Evolutionary conservation across 1,140 invertebrate species (phyloP), one percentile per base, ranked within the genome.

Genomic region (Drosophila melanogaster): DNA sequence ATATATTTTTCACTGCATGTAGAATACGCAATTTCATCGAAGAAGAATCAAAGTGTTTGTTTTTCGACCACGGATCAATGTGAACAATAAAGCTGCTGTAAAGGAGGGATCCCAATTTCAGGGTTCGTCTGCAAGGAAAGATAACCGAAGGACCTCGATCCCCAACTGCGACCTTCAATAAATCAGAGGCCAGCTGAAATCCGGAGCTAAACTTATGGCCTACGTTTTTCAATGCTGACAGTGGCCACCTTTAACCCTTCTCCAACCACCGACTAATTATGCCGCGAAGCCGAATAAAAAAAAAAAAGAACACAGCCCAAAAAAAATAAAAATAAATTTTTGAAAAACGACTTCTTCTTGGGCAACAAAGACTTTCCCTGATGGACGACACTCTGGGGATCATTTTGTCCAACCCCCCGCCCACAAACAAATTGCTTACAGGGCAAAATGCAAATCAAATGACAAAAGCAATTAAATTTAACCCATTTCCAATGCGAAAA

Each of bases 381-480:
- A 89, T 84, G 77, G 54, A 89, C 84, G 84, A 89, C 69, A 53
- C 84, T 69, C 85, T 67, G 64, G 84, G 79, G 84, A 89, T 64
- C 71, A 55, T 87, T 86, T 87, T 74, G 79, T 59, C 40, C 35
- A 24, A n/a, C n/a, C n/a, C 57, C 58, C 55, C 56, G 67, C 50
- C 44, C 60, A 38, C 44, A 51, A 54, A 75, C 85, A 85, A 90
- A 90, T 89, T 89, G 80, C 74, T 69, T 81, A 90, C 85, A 78
- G 62, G 53, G 67, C 46, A 69, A 90, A 89, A 89, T 89, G 84
- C 84, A 89, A 89, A 89, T 89, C 84, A 89, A 89, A 89, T 89
- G 84, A 89, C 84, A 89, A 89, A 89, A 89, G 79, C 84, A 89
- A 89, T 89, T 89, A 89, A 90, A 89, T 89, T 89, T 89, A 89